Evolutionary conservation across 2,888 invertebrate genomes (phyloP), one percentile per base, ranked within the genome.

Genomic region (Luperina testacea): DNA sequence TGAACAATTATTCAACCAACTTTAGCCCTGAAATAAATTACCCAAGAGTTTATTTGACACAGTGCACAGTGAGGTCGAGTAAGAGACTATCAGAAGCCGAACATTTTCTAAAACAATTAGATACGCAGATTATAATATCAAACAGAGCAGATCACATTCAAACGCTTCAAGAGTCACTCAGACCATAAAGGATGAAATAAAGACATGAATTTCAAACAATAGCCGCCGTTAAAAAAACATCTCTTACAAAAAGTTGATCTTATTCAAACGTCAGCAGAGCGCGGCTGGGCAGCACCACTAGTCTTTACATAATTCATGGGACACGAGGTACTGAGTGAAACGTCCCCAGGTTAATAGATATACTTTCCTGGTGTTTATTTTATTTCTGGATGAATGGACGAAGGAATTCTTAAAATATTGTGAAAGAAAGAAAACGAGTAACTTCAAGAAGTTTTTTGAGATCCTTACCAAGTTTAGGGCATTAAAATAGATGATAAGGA

Each of bases 311-410:
- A 88, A 94, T 95, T 94, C 95, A 95, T 94, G 73, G 51, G 63
- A 64, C 81, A 32, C 48, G 69, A 87, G 89, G 89, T 89, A 90
- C 91, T 89, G 91, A 93, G 94, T 93, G 94, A 93, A 94, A 92
- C 93, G 92, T 92, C 92, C 94, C 38, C 94, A 95, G 95, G 95
- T 95, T 95, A 95, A 95, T 94, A 93, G 93, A 94, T 93, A 92
- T 90, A 85, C 83, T 88, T 80, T 88, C 90, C 90, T 90, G 88
- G 83, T 90, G 90, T 91, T 90, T 91, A 87, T 90, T 81, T 90
- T 90, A 57, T 53, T 48, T 72, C 15, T 59, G 6, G 38, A 48
- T 11, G 11, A 69, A 64, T 13, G n/a, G 24, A 38, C 8, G 45
- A 38, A 27, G 17, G 38, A 68, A 45, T 51, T 48, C 9, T 17